Base-by-base conservation (phyloP, 2,113 vertebrate genomes). In the Percina caprodes region DNA sequence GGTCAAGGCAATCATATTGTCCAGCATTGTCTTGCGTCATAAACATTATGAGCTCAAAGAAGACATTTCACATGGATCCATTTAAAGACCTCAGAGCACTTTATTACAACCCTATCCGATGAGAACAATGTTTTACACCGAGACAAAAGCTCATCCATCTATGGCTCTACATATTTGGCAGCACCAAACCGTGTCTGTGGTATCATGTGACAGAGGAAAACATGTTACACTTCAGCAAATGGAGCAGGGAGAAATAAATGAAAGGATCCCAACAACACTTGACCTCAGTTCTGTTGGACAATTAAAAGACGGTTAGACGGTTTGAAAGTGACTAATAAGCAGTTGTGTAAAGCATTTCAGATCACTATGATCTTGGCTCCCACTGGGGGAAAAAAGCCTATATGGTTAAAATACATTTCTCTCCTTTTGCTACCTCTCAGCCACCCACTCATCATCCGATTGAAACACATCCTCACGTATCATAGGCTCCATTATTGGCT, bases 401-500 rank as follows among this genome's bases (percentile, higher is more conserved):
- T 90, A 83, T 93, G 94, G 95, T 95, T 95, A 95, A 85, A 94
- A 90, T 92, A 86, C 83, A 62, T 77, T 91, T 91, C 89, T 93
- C 85, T 92, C 82, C 68, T 70, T 91, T 88, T 88, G 74, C 87
- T 90, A 77, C 81, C 82, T 91, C 75, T 87, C 69, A 79, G 87
- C 88, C 87, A 95, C 93, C 94, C 92, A 92, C 88, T 94, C 90
- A 94, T 95, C 95, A 95, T 92, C 86, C 91, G 84, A 86, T 84
- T 92, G 81, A 91, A 94, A 91, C 85, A 88, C 80, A 85, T 90
- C 78, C 80, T 91, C 49, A 26, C 85, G 86, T 86, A 91, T 88
- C 73, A 86, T 74, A 79, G 89, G 69, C 86, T 90, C 77, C 62
- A 90, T 92, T 91, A 88, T 91, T 84, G 48, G 56, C 88, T 91